Evolutionary conservation across 1,140 invertebrate species (phyloP).

Genomic region (Solenopsis fugax): DNA sequence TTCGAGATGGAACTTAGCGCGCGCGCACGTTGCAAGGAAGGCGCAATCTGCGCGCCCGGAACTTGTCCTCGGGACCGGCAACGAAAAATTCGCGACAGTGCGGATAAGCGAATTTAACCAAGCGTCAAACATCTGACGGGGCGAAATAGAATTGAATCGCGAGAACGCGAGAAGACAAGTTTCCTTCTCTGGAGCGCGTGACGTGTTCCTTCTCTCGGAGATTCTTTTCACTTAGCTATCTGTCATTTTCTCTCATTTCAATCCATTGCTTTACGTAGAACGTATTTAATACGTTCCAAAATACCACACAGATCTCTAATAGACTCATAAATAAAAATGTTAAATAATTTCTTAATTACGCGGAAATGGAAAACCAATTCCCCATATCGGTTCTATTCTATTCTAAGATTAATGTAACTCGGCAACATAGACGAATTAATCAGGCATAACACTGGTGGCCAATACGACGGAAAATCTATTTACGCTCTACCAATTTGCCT

Average conservation of each 20-base stretch:
- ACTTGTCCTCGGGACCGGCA: conserved; percentile 21
- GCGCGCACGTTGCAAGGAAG: conserved; percentile 2
- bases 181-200: background rate
- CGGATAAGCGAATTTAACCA: conserved; percentile 52
- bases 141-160: conserved; percentile 54
- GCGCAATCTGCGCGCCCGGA: conserved; percentile 53
- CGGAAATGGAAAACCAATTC: background rate
- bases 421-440: conserved; percentile 11
- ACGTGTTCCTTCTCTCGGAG: background rate
- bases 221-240: conserved; percentile 9
- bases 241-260: background rate
- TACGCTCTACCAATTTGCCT: background rate
- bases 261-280: background rate
- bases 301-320: background rate
- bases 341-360: background rate
- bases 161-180: conserved; percentile 20
- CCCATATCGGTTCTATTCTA: background rate
- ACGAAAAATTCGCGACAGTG: conserved; percentile 46
- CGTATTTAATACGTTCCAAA: background rate
- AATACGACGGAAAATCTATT: conserved; percentile 42
- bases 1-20: conserved; percentile 37
- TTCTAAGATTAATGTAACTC: background rate
- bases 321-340: background rate
- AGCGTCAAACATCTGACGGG: conserved; percentile 43
- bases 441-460: background rate